phyloP scores from a whole-genome alignment of 2,797 vertebrate genomes.

The Netta rufina region DNA sequence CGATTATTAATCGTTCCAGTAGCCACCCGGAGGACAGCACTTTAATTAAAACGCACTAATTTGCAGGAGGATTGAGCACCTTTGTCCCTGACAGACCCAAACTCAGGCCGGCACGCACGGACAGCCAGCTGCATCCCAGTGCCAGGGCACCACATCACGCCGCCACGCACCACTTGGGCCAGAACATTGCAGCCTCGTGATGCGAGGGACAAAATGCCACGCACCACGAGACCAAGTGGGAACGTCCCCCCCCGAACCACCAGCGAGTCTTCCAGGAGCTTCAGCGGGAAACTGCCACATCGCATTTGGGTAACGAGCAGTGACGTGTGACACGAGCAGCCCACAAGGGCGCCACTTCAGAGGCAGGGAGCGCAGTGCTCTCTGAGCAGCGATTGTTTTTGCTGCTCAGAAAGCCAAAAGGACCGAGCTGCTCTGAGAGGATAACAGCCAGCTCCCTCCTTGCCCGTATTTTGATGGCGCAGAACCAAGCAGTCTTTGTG shows the following conservation, averaged over 20 bases:
- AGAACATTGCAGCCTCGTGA: background rate
- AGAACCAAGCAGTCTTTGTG: background rate
- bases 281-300: background rate
- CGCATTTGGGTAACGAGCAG: background rate
- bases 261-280: slow-evolving; percentile 3
- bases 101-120: background rate
- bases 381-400: background rate
- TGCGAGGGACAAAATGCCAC: background rate
- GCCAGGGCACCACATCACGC: background rate
- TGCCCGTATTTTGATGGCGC: background rate
- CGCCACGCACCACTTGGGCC: background rate
- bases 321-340: rapidly evolving
- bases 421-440: background rate
- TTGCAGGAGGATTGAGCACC: background rate
- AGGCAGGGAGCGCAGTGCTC: background rate
- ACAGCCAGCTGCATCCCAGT: rapidly evolving
- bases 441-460: background rate
- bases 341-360: background rate
- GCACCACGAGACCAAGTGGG: background rate
- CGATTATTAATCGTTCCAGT: background rate
- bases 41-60: background rate
- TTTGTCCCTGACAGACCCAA: background rate
- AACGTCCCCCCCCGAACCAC: background rate
- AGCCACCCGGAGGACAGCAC: background rate
- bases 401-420: background rate